These are phyloP conservation scores for Eriocheir sinensis DNA, from an alignment of 1,140 invertebrate genomes.

Conservation along the genomic window DNA sequence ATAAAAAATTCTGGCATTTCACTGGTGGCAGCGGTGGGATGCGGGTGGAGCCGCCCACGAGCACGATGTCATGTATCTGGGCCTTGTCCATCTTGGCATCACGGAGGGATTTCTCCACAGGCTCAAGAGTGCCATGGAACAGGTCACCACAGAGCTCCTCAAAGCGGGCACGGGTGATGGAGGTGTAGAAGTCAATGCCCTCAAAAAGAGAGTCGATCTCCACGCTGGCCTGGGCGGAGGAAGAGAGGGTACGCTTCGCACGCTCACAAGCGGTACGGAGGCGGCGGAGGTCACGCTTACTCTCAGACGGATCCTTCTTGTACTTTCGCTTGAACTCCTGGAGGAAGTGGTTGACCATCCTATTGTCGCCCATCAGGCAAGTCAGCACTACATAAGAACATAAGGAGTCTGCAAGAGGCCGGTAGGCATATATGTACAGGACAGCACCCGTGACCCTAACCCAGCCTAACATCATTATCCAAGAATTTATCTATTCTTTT, in stretches of 20 bases:
- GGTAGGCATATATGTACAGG: no score
- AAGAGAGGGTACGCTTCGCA: constrained; percentile 47
- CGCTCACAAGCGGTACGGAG: constrained; percentile 44
- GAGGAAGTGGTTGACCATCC: constrained; percentile 47
- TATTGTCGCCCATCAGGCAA: no score
- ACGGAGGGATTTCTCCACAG: constrained; percentile 36
- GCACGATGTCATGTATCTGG: constrained; percentile 45
- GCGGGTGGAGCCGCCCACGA: constrained; percentile 47
- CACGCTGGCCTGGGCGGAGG: constrained; percentile 38
- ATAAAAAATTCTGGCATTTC: no score
- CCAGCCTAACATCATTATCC: no score
- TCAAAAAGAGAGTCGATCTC: constrained; percentile 48
- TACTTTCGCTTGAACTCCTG: constrained; percentile 55
- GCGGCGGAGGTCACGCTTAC: constrained; percentile 32
- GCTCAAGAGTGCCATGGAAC: constrained; percentile 30
- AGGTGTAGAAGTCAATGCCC: constrained; percentile 44
- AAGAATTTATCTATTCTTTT: no score
- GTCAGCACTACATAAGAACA: no score
- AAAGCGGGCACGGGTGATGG: constrained; percentile 51
- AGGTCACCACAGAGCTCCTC: constrained; percentile 47
- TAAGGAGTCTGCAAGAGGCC: no score
- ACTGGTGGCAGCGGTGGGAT: no score
- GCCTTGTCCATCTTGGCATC: constrained; percentile 57
- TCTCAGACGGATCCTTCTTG: constrained; percentile 45
- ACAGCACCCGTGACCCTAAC: no score